Percentiles rank a stretch among this genome's conserved stretches.
phyloP scores from a whole-genome alignment of 2,797 vertebrate genomes.

The Sebastes taczanowskii region DNA sequence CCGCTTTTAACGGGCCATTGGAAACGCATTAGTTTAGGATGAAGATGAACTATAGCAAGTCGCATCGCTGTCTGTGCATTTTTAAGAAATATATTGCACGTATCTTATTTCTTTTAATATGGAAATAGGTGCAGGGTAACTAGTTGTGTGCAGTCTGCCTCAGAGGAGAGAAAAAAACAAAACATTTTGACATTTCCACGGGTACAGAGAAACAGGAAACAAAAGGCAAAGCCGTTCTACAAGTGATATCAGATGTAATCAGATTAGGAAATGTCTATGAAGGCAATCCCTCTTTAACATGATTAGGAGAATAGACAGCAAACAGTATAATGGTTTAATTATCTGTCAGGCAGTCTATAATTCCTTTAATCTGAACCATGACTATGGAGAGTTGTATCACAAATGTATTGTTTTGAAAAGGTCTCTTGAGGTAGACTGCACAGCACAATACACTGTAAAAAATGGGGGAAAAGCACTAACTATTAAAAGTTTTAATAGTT shows the following conservation, averaged over 20 bases:
- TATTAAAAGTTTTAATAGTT: not conserved
- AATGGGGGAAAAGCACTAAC: fast-evolving
- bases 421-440: not conserved
- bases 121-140: not conserved
- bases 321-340: conserved; percentile 41
- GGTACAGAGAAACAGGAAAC: conserved; percentile 34
- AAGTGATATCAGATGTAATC: conserved; percentile 26
- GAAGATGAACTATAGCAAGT: conserved; percentile 16
- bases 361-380: conserved; percentile 7
- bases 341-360: conserved; percentile 7
- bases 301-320: conserved; percentile 51
- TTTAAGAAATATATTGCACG: not conserved
- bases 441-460: not conserved
- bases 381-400: conserved; percentile 11
- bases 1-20: conserved; percentile 55
- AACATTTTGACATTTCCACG: conserved; percentile 4
- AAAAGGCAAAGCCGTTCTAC: conserved; percentile 50
- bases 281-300: conserved; percentile 38
- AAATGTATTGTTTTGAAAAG: not conserved
- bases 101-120: not conserved
- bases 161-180: not conserved
- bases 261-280: conserved; percentile 40
- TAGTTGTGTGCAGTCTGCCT: not conserved
- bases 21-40: conserved; percentile 62
- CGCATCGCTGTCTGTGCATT: not conserved